Percentiles rank a stretch among this genome's conserved stretches.
These are phyloP conservation scores for Aspidiotus rigidus DNA, from an alignment of 2,888 invertebrate genomes.

Conservation along the genomic window DNA sequence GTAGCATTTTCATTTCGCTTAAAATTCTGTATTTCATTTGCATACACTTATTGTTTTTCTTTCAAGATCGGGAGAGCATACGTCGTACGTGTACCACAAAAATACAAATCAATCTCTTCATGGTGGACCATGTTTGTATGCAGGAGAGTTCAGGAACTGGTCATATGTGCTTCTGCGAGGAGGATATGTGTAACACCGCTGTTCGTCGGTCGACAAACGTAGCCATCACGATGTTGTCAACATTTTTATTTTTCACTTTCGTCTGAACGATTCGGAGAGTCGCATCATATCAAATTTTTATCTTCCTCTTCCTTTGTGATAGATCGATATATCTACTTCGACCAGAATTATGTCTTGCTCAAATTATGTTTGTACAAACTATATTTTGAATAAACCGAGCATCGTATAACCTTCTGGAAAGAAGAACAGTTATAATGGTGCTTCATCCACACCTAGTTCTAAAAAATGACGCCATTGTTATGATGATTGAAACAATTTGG, in stretches of 20 bases:
- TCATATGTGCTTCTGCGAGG: constrained; percentile 98
- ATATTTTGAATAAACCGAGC: not conserved
- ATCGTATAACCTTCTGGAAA: too few species aligned
- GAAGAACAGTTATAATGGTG: too few species aligned
- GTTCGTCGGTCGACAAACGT: not conserved
- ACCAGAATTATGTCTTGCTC: too few species aligned
- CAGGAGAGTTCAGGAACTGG: constrained; percentile 96
- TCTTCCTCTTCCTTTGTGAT: too few species aligned
- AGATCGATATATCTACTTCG: too few species aligned
- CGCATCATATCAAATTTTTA: too few species aligned
- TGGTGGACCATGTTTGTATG: constrained; percentile 98
- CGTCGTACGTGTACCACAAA: constrained; percentile 86
- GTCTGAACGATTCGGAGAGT: too few species aligned
- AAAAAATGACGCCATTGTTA: too few species aligned
- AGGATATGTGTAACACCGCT: constrained; percentile 78
- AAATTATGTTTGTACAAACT: not conserved
- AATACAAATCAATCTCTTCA: constrained; percentile 89
- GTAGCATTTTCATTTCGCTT: too few species aligned
- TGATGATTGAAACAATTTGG: too few species aligned
- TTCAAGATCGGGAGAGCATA: constrained; percentile 78
- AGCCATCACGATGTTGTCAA: not conserved
- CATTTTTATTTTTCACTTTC: not conserved
- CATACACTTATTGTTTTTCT: not conserved
- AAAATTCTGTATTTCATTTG: too few species aligned
- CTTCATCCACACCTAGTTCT: too few species aligned